phyloP scores from a whole-genome alignment of 1,140 invertebrate genomes.

The Venturia canescens region DNA sequence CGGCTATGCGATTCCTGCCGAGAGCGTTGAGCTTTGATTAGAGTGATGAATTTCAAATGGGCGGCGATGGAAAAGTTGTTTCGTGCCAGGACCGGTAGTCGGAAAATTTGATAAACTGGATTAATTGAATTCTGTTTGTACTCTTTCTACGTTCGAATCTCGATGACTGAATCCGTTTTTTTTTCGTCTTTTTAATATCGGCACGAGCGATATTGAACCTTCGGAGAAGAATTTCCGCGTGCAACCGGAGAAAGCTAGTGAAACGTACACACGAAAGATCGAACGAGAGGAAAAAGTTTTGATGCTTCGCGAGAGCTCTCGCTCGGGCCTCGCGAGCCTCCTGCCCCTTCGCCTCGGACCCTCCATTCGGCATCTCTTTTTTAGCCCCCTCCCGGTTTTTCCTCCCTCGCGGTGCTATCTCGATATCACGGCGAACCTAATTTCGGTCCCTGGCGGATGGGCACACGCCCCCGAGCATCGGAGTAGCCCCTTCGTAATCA shows the following conservation, averaged over 20 bases:
- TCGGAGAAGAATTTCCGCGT: not conserved
- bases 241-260: not conserved
- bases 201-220: not conserved
- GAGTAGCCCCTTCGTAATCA: constrained; percentile 42
- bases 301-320: constrained; percentile 26
- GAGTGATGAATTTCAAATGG: too few species aligned
- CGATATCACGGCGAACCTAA: constrained; percentile 44
- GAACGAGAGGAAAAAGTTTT: constrained; percentile 21
- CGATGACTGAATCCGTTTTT: too few species aligned
- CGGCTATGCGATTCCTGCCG: too few species aligned
- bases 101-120: too few species aligned
- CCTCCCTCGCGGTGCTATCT: constrained; percentile 27
- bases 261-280: not conserved
- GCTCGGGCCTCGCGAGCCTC: not conserved
- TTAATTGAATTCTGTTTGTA: too few species aligned
- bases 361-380: not conserved
- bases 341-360: not conserved
- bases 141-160: too few species aligned
- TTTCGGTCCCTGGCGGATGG: constrained; percentile 31
- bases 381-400: constrained; percentile 7
- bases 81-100: too few species aligned
- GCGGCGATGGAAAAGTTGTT: too few species aligned
- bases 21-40: too few species aligned
- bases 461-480: constrained; percentile 27
- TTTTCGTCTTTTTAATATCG: too few species aligned